These are phyloP conservation scores for Chymomyza fuscimana DNA, from an alignment of 2,888 invertebrate species.

Conservation along the genomic window DNA sequence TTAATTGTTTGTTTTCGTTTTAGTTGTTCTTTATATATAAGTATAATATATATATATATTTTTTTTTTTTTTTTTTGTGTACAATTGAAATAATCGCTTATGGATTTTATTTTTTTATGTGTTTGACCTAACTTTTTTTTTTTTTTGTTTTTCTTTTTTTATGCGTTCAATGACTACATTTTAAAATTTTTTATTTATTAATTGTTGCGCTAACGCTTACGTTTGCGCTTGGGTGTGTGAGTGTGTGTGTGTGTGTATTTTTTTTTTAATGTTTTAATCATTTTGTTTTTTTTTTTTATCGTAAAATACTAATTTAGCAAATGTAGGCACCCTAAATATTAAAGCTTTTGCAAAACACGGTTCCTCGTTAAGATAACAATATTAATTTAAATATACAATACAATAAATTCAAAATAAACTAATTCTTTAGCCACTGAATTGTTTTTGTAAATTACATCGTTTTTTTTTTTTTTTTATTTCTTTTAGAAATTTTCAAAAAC, in stretches of 20 bases:
- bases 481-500: slow-evolving; percentile 48
- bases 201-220: slow-evolving; percentile 22
- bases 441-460: slow-evolving; percentile 41
- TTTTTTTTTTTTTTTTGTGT: slow-evolving; percentile 18
- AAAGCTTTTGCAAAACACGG: slow-evolving; percentile 80
- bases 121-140: slow-evolving; percentile 40
- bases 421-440: slow-evolving; percentile 50
- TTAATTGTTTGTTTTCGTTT: slow-evolving; percentile 4
- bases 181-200: slow-evolving; percentile 44
- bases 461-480: slow-evolving; percentile 43
- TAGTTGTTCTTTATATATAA: slow-evolving; percentile 13
- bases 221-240: slow-evolving; percentile 15
- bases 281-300: slow-evolving; percentile 51
- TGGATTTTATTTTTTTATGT: slow-evolving; percentile 27
- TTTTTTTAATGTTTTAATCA: slow-evolving; percentile 26
- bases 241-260: slow-evolving; percentile 31
- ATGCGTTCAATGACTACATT: slow-evolving; percentile 56
- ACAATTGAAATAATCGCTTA: slow-evolving; percentile 28
- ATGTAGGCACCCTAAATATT: slow-evolving; percentile 81
- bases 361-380: slow-evolving; percentile 75
- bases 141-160: slow-evolving; percentile 34
- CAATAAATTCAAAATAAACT: slow-evolving; percentile 69
- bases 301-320: slow-evolving; percentile 80
- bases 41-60: too few species aligned
- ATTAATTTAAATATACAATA: slow-evolving; percentile 70